These are phyloP conservation scores for Neotoma lepida DNA, from an alignment of 2,113 vertebrate genomes.

Conservation along the genomic window DNA sequence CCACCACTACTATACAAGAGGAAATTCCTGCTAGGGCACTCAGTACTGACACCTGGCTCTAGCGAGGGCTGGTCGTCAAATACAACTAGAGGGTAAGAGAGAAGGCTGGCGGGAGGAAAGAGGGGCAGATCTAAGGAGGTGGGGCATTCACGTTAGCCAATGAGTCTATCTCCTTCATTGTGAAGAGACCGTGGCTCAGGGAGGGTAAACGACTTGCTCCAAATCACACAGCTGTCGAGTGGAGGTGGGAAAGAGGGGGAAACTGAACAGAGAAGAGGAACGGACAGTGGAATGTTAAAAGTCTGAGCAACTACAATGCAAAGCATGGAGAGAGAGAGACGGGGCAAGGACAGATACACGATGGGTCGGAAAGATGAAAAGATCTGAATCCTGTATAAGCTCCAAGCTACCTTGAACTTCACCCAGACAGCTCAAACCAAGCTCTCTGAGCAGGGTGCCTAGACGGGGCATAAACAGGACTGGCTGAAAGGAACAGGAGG, in stretches of 20 bases:
- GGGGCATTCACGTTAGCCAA: not conserved
- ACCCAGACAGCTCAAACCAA: not conserved
- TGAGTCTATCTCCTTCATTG: not conserved
- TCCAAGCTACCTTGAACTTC: not conserved
- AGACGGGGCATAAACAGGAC: not conserved
- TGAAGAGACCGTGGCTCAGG: not conserved
- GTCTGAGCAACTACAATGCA: not conserved
- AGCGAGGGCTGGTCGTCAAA: not conserved
- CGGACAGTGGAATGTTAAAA: not conserved
- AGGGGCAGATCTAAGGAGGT: not conserved
- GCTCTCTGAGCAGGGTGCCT: not conserved
- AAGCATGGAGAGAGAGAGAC: not conserved
- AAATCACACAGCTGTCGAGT: not conserved
- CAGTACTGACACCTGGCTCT: not conserved
- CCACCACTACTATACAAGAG: accelerated
- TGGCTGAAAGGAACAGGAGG: no score
- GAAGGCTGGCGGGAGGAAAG: not conserved
- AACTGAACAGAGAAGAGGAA: no score
- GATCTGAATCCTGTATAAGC: not conserved
- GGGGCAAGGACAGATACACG: not conserved
- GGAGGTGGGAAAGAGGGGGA: not conserved
- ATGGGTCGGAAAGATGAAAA: not conserved
- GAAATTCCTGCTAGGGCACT: not conserved
- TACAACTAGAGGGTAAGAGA: not conserved
- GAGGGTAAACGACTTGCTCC: not conserved